These are phyloP conservation scores for Poeciliopsis gracilis DNA, from an alignment of 2,797 vertebrate species.

Conservation along the genomic window DNA sequence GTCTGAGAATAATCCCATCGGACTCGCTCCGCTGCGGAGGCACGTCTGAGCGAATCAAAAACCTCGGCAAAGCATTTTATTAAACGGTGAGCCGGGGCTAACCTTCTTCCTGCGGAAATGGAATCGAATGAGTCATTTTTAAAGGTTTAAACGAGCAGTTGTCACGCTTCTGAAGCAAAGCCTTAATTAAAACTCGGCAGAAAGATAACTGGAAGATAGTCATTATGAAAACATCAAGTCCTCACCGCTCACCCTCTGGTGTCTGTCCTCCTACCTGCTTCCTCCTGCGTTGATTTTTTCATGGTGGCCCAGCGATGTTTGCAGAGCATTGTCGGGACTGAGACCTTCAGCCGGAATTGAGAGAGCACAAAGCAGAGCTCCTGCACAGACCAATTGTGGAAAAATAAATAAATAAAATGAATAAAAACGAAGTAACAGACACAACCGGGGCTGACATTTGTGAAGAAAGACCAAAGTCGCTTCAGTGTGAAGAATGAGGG, in stretches of 20 bases:
- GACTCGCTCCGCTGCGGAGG: constrained; percentile 8
- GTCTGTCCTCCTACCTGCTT: not conserved
- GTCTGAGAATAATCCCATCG: constrained; percentile 15
- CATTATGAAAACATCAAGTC: not conserved
- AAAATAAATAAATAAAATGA: too few species aligned
- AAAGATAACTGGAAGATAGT: not conserved
- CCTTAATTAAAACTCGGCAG: not conserved
- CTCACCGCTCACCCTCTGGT: not conserved
- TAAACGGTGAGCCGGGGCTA: not conserved
- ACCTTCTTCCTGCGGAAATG: not conserved
- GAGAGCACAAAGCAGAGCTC: constrained; percentile 46
- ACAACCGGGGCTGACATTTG: constrained; percentile 44
- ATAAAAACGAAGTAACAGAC: constrained; percentile 29
- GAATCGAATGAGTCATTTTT: not conserved
- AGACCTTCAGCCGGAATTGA: constrained; percentile 35
- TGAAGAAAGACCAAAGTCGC: constrained; percentile 35
- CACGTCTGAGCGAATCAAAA: constrained; percentile 25
- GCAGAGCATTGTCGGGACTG: constrained; percentile 6
- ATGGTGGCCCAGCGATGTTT: constrained; percentile 27
- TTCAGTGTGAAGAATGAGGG: constrained; percentile 24
- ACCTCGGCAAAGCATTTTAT: constrained; percentile 25
- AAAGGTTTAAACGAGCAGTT: not conserved
- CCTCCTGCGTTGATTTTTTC: constrained; percentile 24
- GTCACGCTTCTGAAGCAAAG: not conserved
- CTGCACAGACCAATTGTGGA: constrained; percentile 29